phyloP scores from a whole-genome alignment of 1,140 invertebrate species.

The Megathymus violae region DNA sequence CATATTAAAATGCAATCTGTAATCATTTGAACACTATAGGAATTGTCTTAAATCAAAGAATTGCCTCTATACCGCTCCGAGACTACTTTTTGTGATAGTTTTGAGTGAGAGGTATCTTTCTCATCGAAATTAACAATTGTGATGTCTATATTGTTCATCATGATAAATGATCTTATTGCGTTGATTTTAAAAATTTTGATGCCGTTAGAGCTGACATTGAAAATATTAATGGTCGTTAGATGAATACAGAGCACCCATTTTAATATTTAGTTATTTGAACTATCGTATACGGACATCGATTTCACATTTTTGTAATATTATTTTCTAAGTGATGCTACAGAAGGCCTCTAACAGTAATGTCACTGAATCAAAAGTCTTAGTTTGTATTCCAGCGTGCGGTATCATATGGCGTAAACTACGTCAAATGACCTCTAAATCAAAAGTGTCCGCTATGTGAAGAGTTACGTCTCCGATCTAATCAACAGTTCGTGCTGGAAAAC shows the following conservation, averaged over 20 bases:
- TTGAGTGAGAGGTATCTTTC: constrained; percentile 34
- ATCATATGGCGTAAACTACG: constrained; percentile 61
- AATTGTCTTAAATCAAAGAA: constrained; percentile 31
- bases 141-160: constrained; percentile 35
- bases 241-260: constrained; percentile 3
- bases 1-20: constrained; percentile 29
- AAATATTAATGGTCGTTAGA: constrained; percentile 10
- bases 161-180: constrained; percentile 34
- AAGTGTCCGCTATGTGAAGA: constrained; percentile 56
- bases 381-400: constrained; percentile 50
- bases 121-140: constrained; percentile 33
- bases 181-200: constrained; percentile 31
- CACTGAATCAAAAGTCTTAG: too few species aligned
- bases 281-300: background rate
- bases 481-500: constrained; percentile 32
- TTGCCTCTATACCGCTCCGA: constrained; percentile 26
- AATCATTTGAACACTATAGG: constrained; percentile 25
- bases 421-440: constrained; percentile 65
- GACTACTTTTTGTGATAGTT: constrained; percentile 24
- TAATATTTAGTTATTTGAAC: background rate
- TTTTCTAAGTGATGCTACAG: background rate
- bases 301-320: background rate
- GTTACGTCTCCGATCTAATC: constrained; percentile 58
- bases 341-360: background rate
- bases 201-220: constrained; percentile 16